Base-by-base conservation (phyloP, 1,140 invertebrate genomes). In the Eriosoma lanigerum region DNA sequence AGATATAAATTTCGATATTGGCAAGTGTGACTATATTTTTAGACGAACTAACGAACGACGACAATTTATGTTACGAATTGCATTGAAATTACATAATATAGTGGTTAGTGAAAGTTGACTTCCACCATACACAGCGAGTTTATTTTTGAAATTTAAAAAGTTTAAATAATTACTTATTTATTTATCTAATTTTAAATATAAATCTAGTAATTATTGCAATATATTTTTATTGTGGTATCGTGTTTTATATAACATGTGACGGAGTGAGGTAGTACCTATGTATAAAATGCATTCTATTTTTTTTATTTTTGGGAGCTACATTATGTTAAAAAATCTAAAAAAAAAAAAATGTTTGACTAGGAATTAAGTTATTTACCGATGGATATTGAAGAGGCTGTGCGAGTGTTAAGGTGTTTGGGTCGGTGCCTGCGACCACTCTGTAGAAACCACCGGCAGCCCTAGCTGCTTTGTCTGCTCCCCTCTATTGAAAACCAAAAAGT, bases 361-460 rank as follows among this genome's bases (percentile, higher is more conserved):
- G 75, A 62, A 78, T 78, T 26, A 48, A 60, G 8, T 50, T 73
- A 78, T 64, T 78, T 75, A 81, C 81, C 81, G 72, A 62, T 46
- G 66, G 81, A 66, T 72, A 64, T 52, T 81, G 89, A 89, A 66
- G 66, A n/a, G 81, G 82, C 81, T 60, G 85, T 89, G 90, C 84
- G 92, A 87, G 84, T 90, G 68, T 82, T 72, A 91, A 87, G 86
- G 90, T 90, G 82, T 91, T 88, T 85, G 90, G 91, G 88, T 92
- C 91, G 80, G 91, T 92, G 83, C 92, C 92, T 81, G 92, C 90
- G 83, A 93, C 90, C 85, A 93, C 89, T 72, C 92, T 89, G 87
- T 92, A 92, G 83, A 92, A 90, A 83, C 90, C 90, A 84, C 92
- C 92, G 64, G 91, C 91, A 84, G 91, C 90, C 85, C 92, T 88